Percentiles rank a stretch among this genome's conserved stretches.
Evolutionary conservation across 2,888 invertebrate species (phyloP).

Genomic region (Nycteola revayana): DNA sequence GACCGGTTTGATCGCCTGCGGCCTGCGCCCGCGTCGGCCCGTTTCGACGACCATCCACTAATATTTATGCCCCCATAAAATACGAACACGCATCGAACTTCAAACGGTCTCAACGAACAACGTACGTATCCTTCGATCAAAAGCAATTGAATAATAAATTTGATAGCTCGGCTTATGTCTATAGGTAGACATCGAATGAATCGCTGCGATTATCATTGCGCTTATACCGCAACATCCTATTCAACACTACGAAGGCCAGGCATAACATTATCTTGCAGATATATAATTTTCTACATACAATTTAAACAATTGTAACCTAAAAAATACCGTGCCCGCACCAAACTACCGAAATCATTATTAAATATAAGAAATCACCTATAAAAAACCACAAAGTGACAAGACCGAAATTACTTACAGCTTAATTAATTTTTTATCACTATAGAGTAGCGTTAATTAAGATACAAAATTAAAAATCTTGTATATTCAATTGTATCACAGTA

Average conservation of each 20-base stretch:
- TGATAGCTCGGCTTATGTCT: conserved; percentile 35
- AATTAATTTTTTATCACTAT: conserved; percentile 31
- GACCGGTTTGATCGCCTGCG: conserved; percentile 57
- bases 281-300: too few species aligned
- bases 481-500: conserved; percentile 12
- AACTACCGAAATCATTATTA: too few species aligned
- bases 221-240: too few species aligned
- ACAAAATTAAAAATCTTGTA: conserved; percentile 18
- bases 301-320: too few species aligned
- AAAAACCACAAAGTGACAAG: conserved; percentile 26
- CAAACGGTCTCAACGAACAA: conserved; percentile 41
- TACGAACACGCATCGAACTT: conserved; percentile 56
- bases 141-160: conserved; percentile 58
- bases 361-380: too few species aligned
- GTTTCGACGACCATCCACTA: conserved; percentile 44
- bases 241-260: too few species aligned
- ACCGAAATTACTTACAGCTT: conserved; percentile 29
- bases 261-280: too few species aligned
- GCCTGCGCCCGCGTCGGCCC: conserved; percentile 39
- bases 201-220: conserved; percentile 29
- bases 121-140: conserved; percentile 59
- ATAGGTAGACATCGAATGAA: conserved; percentile 28
- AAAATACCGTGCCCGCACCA: too few species aligned
- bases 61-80: conserved; percentile 76
- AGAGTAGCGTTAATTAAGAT: conserved; percentile 30